A percentile compares a stretch with the other conserved stretches of the same genome.
Evolutionary conservation across 1,140 invertebrate species (phyloP).

Genomic region (Mamestra configurata): DNA sequence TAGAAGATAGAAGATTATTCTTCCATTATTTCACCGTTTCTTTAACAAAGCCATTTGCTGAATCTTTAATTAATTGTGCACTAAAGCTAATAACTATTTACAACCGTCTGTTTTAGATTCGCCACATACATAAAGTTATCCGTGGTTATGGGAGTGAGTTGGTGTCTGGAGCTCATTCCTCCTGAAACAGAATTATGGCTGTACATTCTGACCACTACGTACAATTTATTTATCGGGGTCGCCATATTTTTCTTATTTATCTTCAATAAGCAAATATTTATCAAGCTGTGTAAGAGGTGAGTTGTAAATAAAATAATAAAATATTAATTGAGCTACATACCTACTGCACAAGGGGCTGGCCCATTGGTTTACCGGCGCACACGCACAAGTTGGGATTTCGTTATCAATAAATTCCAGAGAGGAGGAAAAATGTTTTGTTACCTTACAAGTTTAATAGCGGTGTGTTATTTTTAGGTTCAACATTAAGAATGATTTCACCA

Average conservation of each 20-base stretch:
- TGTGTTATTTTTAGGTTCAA: background rate
- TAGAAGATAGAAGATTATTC: no score
- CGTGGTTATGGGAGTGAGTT: conserved; percentile 55
- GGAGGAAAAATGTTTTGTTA: background rate
- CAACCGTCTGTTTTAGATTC: conserved; percentile 43
- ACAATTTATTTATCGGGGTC: conserved; percentile 51
- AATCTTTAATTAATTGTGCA: no score
- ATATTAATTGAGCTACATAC: background rate
- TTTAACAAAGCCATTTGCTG: no score
- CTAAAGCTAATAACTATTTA: no score
- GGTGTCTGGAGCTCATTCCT: conserved; percentile 53
- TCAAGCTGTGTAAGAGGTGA: conserved; percentile 13
- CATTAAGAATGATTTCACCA: background rate
- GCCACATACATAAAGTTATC: conserved; percentile 51
- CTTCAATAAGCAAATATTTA: conserved; percentile 5
- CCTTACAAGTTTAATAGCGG: background rate
- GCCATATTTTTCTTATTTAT: conserved; percentile 44
- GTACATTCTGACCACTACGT: conserved; percentile 23
- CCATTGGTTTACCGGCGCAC: no score
- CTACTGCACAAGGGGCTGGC: no score
- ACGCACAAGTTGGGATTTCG: background rate
- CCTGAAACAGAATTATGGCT: background rate
- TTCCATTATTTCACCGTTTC: no score
- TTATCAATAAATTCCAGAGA: no score
- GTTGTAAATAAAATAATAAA: background rate